Evolutionary conservation across 2,888 invertebrate species (phyloP), one percentile per base, ranked within the genome.

Genomic region (Stenichneumon culpator): DNA sequence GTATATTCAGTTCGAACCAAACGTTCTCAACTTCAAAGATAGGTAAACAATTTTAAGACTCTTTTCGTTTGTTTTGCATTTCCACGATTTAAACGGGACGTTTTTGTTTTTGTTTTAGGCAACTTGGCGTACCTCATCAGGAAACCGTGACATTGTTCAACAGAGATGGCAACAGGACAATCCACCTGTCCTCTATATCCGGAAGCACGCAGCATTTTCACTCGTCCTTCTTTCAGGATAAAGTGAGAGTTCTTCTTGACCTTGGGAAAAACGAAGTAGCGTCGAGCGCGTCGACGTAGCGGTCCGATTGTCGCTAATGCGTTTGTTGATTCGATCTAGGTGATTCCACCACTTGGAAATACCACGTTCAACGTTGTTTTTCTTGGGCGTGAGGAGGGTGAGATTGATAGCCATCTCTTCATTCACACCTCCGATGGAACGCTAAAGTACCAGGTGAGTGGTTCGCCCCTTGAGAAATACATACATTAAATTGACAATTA

Each of bases 301-400:
- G 19, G 1, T 28, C 25, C 36, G 68, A 79, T 72, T 39, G 22
- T 22, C 28, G 78, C 79, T 67, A 69, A 39, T 78, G 32, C 67
- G 25, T 84, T 69, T 89, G 87, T 88, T 90, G 65, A 68, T 74
- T 54, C 28, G 47, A 95, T 93, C 60, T 95, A 98, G 98, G 96
- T 97, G 93, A 96, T 99, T 93, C 97, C 97, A 91, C 98, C 99
- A 83, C 96, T 97, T 90, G 98, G 97, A 87, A 99, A 99, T 94
- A 99, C 99, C 87, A 97, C 98, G 87, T 99, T 99, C 95, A 98
- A 97, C 95, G 98, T 99, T 91, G 98, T 99, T 89, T 99, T 98
- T 95, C 95, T 99, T 91, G 99, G 99, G 50, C 96, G 99, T 91
- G 97, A 97, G 94, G 97, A 98, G 94, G 99, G 99, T 86, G 96